phyloP scores from a whole-genome alignment of 2,888 invertebrate species.

The Graphium colonna region DNA sequence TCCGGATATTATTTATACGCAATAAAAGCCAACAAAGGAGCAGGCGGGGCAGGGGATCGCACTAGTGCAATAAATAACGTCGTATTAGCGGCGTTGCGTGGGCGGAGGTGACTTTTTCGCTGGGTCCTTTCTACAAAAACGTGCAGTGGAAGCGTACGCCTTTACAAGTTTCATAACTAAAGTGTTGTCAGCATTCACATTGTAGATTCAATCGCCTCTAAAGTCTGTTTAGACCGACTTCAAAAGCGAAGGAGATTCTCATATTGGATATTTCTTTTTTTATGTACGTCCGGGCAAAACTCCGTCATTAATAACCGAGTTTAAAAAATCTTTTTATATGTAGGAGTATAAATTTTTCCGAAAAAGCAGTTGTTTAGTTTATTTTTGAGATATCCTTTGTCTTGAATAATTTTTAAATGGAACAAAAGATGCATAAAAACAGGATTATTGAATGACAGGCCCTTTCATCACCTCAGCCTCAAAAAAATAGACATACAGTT shows the following conservation, averaged over 20 bases:
- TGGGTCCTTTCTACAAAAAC: conserved; percentile 5
- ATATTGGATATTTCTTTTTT: neutral
- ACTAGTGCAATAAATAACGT: conserved; percentile 65
- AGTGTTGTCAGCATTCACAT: no score
- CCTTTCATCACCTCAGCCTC: no score
- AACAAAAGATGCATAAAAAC: no score
- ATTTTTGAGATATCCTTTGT: no score
- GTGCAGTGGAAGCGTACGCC: neutral
- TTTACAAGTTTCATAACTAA: neutral
- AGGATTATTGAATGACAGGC: no score
- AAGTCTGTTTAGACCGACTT: neutral
- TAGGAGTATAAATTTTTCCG: no score
- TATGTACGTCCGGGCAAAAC: neutral
- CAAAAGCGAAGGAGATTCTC: no score
- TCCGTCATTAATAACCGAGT: no score
- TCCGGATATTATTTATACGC: conserved; percentile 47
- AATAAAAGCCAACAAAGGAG: conserved; percentile 50
- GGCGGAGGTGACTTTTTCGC: conserved; percentile 35
- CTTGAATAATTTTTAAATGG: no score
- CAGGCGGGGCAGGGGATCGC: conserved; percentile 55
- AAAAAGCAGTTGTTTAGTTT: no score
- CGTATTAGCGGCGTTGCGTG: conserved; percentile 60
- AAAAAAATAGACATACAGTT: no score
- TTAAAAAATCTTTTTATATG: no score
- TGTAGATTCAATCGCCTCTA: neutral